Evolutionary conservation across 1,140 invertebrate species (phyloP), one percentile per base, ranked within the genome.

Genomic region (Aphelinus certus): DNA sequence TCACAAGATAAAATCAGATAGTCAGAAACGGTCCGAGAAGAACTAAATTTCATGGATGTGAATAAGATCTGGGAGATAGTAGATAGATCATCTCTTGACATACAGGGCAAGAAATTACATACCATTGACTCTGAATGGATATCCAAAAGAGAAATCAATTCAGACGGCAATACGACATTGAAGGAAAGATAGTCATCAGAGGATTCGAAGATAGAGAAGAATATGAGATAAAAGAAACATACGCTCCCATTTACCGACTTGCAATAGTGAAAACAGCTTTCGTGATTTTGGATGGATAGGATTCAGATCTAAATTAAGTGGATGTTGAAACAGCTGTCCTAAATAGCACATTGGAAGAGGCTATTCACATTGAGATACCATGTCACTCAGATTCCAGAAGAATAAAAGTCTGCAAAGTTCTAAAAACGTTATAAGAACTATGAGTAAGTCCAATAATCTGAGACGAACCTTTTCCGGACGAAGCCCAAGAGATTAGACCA

Each of bases 1-100:
- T 47, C 43, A 46, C n/a, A 57, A 2, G 67, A 69, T 10, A 46
- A 47, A 58, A 26, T 5, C 4, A 2, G 10, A 47, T 69, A 56
- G 56, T 7, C 9, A 26, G 4, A 69, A 57, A 56, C 55, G 2
- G 58, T 69, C 3, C n/a, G 53, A 45, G 43, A 58, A 45, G 67
- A 69, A 26, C 45, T 69, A 3, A 60, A 56, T 43, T 57, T 43
- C 3, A 69, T 69, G 67, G 10, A 47, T n/a, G 48, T 26, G 46
- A 69, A 47, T 45, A 46, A 69, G 2, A 56, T 69, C 43, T 69
- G 67, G 67, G 58, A 45, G 26, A 58, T 57, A 45, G 45, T 69
- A 2, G 6, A 60, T n/a, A 56, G 55, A 57, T 56, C 55, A 1
- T 46, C 7, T 26, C 9, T n/a, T 7, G 42, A 48, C 5, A 42